Base-by-base conservation (phyloP, 2,113 vertebrate genomes). In the Psilopsiagon aurifrons region DNA sequence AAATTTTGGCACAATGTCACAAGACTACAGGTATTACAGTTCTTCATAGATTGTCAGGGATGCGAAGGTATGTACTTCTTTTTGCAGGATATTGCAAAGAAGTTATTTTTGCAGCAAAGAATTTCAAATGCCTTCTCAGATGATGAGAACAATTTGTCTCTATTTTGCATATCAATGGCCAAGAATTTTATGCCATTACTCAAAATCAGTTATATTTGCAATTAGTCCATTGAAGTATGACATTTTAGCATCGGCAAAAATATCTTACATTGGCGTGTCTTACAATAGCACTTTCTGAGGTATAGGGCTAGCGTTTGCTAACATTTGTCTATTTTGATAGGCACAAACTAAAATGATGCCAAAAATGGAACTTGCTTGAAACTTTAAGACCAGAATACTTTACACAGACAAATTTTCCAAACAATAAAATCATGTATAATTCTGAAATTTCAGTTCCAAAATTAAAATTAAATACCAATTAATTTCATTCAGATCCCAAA, bases 381-480 rank as follows among this genome's bases (percentile, higher is more conserved):
- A 78, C 16, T 66, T 77, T 60, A 90, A 69, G 96, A 41, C 10
- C 19, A 28, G 31, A 91, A 20, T 31, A 10, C 15, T 77, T 92
- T 78, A 46, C 6, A 90, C 95, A 82, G 4, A 2, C 46, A 90
- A 47, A 10, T 64, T 89, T 85, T 80, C 27, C 24, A 33, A 22
- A 59, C 28, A 10, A 43, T 25, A 49, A 64, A 60, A 71, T 67
- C 75, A 25, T 74, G 7, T 22, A 52, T 76, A 49, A 78, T 84
- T 93, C 62, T 79, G 37, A 90, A 93, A 94, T 86, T 86, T 80
- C 24, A 41, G 52, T 85, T 83, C 22, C 37, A 9, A 87, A 90
- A 92, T 64, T 81, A 87, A 94, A 86, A 77, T 63, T n/a, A 92
- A 93, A 93, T 93, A 49, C n/a, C 47, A 92, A 79, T 68, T 55